Base-by-base conservation (phyloP, 2,888 invertebrate genomes). In the Spodoptera littoralis region DNA sequence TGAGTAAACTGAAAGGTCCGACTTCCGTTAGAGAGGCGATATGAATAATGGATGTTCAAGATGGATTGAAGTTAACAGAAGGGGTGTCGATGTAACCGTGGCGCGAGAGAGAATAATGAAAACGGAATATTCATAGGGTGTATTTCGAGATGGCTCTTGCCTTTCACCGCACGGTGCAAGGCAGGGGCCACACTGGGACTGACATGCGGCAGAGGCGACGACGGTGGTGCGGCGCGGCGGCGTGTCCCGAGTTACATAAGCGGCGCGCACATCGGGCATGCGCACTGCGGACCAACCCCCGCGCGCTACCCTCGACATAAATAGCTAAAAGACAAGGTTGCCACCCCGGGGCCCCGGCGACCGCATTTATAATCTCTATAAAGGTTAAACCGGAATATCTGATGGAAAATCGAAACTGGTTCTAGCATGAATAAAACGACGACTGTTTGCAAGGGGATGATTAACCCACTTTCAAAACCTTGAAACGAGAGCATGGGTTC, bases 321-420 rank as follows among this genome's bases (percentile, higher is more conserved):
- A 94, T 94, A 94, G 91, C 92, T 93, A 89, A 93, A 91, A 92
- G 88, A 92, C 94, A 94, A 93, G 94, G 94, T 94, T 94, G 90
- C 94, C 93, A 92, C 92, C 93, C 92, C 88, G 86, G 84, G 87
- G 88, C 91, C 90, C 88, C 87, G 76, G 84, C 90, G 89, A 91
- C 92, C 92, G 90, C 92, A 91, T 92, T 93, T 92, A 91, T 92
- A 93, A 93, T 93, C 90, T 90, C 86, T 88, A 87, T 89, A 93
- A 93, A 94, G 93, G 93, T 94, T 93, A 93, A 90, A 91, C 90
- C 88, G 85, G 90, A 92, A 93, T 93, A 91, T 88, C 87, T 84
- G 90, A 91, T 89, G 82, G 83, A 89, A 90, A 90, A 90, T 91
- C 87, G 87, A 90, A 92, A 88, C 88, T 80, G 86, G 89, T 86